Conservation (phyloP, 1,140 invertebrate genomes). For the Melanaphis sacchari region DNA sequence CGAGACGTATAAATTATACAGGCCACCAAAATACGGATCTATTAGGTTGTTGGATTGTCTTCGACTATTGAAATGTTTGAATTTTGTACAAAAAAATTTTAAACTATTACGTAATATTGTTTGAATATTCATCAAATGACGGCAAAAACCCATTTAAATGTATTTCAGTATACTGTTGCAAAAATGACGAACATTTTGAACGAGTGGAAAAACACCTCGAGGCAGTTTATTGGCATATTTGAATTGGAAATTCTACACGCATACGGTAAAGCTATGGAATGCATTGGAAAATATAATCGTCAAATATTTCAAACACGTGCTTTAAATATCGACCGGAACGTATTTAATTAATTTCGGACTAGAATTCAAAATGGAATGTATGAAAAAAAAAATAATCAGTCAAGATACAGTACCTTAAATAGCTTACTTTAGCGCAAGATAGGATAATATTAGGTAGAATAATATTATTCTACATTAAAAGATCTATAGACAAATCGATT, state of each 20-base stretch:
- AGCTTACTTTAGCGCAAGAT: background rate
- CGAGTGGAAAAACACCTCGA: background rate
- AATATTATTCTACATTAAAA: background rate
- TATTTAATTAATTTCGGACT: conserved; percentile 43
- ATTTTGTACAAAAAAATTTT: background rate
- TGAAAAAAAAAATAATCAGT: background rate
- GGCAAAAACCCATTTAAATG: background rate
- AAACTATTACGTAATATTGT: background rate
- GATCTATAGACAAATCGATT: no score
- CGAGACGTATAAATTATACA: conserved; percentile 15
- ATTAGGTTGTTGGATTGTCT: background rate
- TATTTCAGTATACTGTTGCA: background rate
- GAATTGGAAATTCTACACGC: conserved; percentile 53
- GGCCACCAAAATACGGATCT: background rate
- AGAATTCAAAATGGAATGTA: conserved; percentile 44
- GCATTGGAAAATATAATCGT: conserved; percentile 47
- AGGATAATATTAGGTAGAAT: background rate
- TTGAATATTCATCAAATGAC: background rate
- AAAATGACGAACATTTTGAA: conserved; percentile 23
- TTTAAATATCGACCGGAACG: conserved; percentile 39
- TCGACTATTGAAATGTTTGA: background rate
- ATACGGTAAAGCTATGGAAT: conserved; percentile 23
- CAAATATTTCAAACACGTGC: conserved; percentile 54
- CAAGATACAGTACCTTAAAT: background rate
- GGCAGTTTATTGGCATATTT: conserved; percentile 29